Percentiles rank a stretch among this genome's conserved stretches.
These are phyloP conservation scores for Montipora foliosa DNA, from an alignment of 64 coral and sea anemone genomes.

Conservation along the genomic window DNA sequence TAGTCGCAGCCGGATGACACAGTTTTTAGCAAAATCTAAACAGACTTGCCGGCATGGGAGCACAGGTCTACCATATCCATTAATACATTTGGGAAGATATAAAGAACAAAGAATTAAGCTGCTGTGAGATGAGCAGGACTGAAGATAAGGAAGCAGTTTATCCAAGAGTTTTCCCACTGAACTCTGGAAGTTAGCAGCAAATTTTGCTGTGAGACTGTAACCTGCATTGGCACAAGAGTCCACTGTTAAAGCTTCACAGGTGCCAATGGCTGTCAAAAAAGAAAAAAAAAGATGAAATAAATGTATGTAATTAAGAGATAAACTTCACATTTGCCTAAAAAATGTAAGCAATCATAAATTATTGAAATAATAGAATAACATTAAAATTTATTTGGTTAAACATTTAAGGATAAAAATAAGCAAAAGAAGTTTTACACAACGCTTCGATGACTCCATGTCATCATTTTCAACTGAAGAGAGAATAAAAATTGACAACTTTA, in stretches of 20 bases:
- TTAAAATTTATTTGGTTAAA: too few relatives aligned
- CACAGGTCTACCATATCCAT: conserved; percentile 21
- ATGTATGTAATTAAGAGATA: too few relatives aligned
- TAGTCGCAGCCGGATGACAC: neutral
- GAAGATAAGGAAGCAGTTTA: neutral
- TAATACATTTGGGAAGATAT: conserved; percentile 65
- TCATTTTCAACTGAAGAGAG: too few relatives aligned
- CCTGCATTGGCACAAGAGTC: conserved; percentile 17
- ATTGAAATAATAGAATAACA: too few relatives aligned
- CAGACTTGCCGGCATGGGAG: conserved; percentile 71
- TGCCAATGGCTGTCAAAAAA: conserved; percentile 2
- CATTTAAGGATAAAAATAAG: too few relatives aligned
- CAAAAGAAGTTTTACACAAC: too few relatives aligned
- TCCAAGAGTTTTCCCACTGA: neutral
- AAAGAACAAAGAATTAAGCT: conserved; percentile 64
- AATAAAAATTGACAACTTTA: too few relatives aligned
- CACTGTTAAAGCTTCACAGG: conserved; percentile 14
- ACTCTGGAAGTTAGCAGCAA: neutral
- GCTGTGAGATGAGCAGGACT: conserved; percentile 12
- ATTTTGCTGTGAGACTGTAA: conserved; percentile 1
- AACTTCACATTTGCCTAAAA: too few relatives aligned
- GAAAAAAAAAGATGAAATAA: neutral
- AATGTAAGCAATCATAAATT: too few relatives aligned
- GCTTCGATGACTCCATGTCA: too few relatives aligned
- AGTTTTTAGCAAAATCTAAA: conserved; percentile 59